Conservation (phyloP, 2,797 vertebrate genomes). For the Diceros bicornis region DNA sequence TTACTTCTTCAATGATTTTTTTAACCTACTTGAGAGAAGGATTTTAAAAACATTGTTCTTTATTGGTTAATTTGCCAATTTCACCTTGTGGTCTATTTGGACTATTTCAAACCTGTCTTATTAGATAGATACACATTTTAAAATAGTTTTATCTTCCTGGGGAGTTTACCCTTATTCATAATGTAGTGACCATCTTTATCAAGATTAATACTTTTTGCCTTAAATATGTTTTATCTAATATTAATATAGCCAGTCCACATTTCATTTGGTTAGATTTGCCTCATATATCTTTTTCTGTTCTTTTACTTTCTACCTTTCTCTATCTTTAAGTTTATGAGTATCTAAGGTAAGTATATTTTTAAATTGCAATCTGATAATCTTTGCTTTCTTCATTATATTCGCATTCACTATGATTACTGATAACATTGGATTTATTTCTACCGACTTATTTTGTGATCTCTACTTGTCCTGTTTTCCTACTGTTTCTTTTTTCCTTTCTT, state of each 20-base stretch:
- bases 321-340: not conserved
- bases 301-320: slow-evolving; percentile 10
- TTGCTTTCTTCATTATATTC: not conserved
- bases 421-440: not conserved
- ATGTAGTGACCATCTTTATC: not conserved
- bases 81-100: not conserved
- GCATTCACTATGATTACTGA: not conserved
- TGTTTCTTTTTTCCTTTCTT: not conserved
- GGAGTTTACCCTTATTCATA: slow-evolving; percentile 1
- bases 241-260: not conserved
- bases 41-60: slow-evolving; percentile 12
- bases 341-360: not conserved
- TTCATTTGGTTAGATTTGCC: slow-evolving; percentile 19
- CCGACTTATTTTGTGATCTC: not conserved
- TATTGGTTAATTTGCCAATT: not conserved
- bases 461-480: not conserved
- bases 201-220: slow-evolving; percentile 16
- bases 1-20: not conserved
- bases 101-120: not conserved
- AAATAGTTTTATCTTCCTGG: slow-evolving; percentile 27
- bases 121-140: not conserved
- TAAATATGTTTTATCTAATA: slow-evolving; percentile 24
- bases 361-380: not conserved
- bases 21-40: not conserved
- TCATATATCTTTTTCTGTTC: not conserved